Evolutionary conservation across 2,888 invertebrate species (phyloP), one percentile per base, ranked within the genome.

Genomic region (Ochropleura leucogaster): DNA sequence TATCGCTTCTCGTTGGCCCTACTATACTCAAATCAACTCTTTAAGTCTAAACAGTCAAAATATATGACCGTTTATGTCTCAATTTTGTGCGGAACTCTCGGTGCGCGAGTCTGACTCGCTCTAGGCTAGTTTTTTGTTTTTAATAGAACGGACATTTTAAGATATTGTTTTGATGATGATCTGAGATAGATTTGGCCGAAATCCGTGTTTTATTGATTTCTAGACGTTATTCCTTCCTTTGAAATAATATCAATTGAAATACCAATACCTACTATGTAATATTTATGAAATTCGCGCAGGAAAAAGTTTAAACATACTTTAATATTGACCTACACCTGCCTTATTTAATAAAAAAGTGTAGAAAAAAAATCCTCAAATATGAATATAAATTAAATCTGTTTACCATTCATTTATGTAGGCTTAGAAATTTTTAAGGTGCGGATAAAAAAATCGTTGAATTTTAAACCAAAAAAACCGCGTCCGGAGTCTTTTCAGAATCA

Each of bases 361-460:
- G 16, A 42, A 10, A 77, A 55, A 67, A 16, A 70, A 62, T 70
- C 63, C 59, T 65, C 63, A 66, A 65, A 65, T 75, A 68, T 77
- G 62, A 84, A 82, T 85, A 70, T 66, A 84, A 87, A 84, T 84
- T 64, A 72, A 80, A 80, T 83, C 79, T 79, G 66, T 84, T 86
- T 79, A 69, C 77, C 70, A 87, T 84, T 82, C 66, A 87, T 86
- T 86, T 87, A 87, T 84, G 82, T 68, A 84, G 87, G 72, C 70
- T 80, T 68, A 59, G 60, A 20, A 71, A 77, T 72, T 64, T 30
- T 75, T 78, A 51, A 53, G 47, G 66, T 14, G 3, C 66, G 55
- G 66, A 79, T 68, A 74, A 78, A 84, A n/a, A 82, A 80, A 79
- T 63, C 69, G 68, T 77, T 85, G 83, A 84, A 84, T 83, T 79